Evolutionary conservation across 2,113 vertebrate species (phyloP), one percentile per base, ranked within the genome.

Genomic region (Saguinus imperator): DNA sequence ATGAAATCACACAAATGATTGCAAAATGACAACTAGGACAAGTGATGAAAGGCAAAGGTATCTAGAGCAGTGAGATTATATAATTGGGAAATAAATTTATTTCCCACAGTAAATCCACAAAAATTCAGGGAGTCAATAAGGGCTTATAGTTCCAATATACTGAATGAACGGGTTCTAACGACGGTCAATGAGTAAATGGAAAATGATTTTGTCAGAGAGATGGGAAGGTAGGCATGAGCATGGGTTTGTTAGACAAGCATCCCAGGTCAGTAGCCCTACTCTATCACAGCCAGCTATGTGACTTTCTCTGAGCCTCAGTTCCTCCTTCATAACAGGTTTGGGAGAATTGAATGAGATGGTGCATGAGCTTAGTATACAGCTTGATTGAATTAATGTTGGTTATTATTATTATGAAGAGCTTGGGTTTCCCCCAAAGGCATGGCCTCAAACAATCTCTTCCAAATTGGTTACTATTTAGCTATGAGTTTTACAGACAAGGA

Each of bases 1-100:
- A 94, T 68, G 57, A 90, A 92, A 90, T 48, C 43, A 45, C 55
- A 95, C 50, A 90, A 89, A 76, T 70, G 27, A 85, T 57, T 80
- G 6, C 58, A 73, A 88, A 92, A 40, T 93, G 37, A 66, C 48
- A 20, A 80, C 16, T 48, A 45, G 25, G 14, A 83, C 35, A 80
- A 55, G 32, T 32, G 77, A 43, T 58, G 87, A 94, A 70, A 81
- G 85, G 45, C 93, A 96, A 83, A 84, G 37, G 2, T 88, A 61
- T 57, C 6, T 57, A 21, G 23, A 88, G 12, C 9, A 90, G 18
- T 75, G 20, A 76, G 0, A 57, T 16, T 50, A 52, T 77, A 40
- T 58, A 90, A 93, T 29, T 40, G 8, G 57, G 50, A 57, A 66
- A 64, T 61, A 10, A 72, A 91, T 79, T 77, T 91, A 81, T 86